Conservation (phyloP, 2,113 vertebrate species). For the Oriolus oriolus region DNA sequence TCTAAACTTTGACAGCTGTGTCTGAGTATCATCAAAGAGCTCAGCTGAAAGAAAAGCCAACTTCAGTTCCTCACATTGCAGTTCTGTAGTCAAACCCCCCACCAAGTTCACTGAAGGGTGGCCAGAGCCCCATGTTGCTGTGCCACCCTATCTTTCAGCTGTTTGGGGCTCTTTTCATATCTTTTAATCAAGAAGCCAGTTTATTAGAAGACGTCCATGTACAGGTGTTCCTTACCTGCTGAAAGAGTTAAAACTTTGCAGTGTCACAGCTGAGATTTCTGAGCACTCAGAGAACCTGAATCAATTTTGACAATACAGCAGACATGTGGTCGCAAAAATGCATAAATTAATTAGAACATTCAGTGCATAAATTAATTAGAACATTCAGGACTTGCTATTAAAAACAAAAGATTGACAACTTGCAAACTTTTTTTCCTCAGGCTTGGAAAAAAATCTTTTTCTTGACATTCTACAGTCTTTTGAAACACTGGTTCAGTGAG, state of each 20-base stretch:
- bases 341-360: background rate
- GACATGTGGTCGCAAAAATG: background rate
- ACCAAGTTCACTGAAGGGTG: background rate
- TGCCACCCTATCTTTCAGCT: background rate
- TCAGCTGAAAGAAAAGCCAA: background rate
- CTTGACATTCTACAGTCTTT: background rate
- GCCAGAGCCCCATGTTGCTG: rapidly evolving
- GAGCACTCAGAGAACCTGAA: background rate
- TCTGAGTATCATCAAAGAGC: background rate
- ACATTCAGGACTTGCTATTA: background rate
- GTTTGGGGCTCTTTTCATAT: rapidly evolving
- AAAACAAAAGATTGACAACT: background rate
- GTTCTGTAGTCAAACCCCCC: background rate
- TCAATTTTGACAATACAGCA: background rate
- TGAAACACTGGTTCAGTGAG: background rate
- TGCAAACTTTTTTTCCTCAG: background rate
- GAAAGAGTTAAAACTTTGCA: background rate
- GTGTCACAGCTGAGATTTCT: background rate
- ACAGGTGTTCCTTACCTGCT: background rate
- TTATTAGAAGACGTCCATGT: background rate
- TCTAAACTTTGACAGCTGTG: background rate
- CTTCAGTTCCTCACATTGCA: background rate
- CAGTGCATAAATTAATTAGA: background rate
- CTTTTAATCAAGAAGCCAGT: background rate
- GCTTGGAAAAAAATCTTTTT: background rate